Base-by-base conservation (phyloP, 2,113 vertebrate species). In the Pseudorasbora parva region DNA sequence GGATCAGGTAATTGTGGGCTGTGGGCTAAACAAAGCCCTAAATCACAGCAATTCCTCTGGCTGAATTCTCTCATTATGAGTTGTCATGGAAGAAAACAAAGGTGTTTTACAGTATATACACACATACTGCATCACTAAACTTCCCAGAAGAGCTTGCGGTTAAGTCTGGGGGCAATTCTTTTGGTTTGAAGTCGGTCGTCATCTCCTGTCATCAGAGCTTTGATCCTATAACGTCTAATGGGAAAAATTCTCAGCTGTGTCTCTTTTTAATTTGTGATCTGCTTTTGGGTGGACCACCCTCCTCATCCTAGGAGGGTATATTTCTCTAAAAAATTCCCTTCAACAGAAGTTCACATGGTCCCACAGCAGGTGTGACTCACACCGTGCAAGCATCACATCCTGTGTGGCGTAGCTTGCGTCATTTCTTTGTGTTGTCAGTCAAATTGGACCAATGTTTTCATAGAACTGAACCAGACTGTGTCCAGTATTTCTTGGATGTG, bases 1-100 rank as follows among this genome's bases (percentile, higher is more conserved):
- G 97, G 84, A 89, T 98, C 89, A 97, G 98, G 98, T 99, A 94
- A 88, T 23, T 33, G 21, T 19, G 59, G 0, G 30, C 49, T 64
- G 19, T 19, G 57, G 0, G 33, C 49, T 78, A 37, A 81, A 78
- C 27, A 60, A 62, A 82, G 45, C 47, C 25, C 69, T 73, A 59
- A 68, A 21, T 78, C 43, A 25, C 51, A 30, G 45, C 62, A 30
- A 66, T 30, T 45, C 33, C 5, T 78, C 25, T 37, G 45, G 47
- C 30, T 49, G 30, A 82, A 79, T 78, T 27, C 51, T 83, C 83
- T 60, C 82, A 78, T 81, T 84, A 60, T 84, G 57, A 15, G 17
- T 78, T 51, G 25, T 83, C 64, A 79, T 84, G 43, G 82, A 78
- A 72, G 74, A 79, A 77, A 49, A 9, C 57, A 78, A 69, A 84